Conservation (phyloP, 2,113 vertebrate species). For the Ibidorhyncha struthersii region DNA sequence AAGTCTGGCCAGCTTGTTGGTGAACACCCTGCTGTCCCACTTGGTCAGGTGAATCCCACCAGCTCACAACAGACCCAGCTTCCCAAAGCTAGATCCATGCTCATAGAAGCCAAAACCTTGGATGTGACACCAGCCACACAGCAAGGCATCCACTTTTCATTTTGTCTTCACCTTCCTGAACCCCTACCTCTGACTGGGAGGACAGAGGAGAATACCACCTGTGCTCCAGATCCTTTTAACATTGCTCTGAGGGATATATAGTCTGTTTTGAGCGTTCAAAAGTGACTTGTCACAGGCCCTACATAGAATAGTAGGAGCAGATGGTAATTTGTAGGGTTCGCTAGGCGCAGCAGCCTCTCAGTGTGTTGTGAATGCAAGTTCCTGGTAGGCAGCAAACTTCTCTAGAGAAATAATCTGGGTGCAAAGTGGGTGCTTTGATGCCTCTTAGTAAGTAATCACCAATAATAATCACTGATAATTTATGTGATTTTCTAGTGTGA, state of each 20-base stretch:
- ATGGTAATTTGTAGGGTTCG: background rate
- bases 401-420: background rate
- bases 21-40: fast-evolving
- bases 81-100: background rate
- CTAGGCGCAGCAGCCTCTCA: background rate
- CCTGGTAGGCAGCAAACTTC: background rate
- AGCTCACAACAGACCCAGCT: background rate
- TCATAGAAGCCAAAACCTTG: background rate
- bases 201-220: background rate
- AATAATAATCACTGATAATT: too few species aligned
- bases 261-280: background rate
- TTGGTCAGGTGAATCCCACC: background rate
- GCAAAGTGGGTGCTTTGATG: background rate
- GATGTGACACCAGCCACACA: fast-evolving
- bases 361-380: background rate
- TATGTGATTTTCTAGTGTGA: background rate
- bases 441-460: background rate
- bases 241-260: background rate
- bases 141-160: background rate
- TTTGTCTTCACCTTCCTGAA: background rate
- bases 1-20: background rate
- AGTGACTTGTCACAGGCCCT: background rate
- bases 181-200: background rate
- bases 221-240: background rate
- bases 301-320: background rate